Conservation (phyloP, 2,113 vertebrate genomes). For the Alouatta palliata region DNA sequence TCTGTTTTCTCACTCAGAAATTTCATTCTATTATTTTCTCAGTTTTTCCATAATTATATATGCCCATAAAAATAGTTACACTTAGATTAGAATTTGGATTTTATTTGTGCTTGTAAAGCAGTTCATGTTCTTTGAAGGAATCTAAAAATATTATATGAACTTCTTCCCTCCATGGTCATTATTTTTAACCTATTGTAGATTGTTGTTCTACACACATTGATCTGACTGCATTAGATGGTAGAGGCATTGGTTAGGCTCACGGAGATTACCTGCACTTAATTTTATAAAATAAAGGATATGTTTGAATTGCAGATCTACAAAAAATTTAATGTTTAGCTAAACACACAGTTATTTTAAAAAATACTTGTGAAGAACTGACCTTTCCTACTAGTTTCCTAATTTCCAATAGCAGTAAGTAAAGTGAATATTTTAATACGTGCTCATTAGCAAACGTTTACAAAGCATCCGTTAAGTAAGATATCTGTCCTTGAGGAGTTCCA, state of each 20-base stretch:
- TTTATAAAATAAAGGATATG: neutral
- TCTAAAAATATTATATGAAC: conserved; percentile 11
- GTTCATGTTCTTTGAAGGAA: neutral
- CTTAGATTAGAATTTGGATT: neutral
- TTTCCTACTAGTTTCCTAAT: neutral
- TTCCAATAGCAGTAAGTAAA: neutral
- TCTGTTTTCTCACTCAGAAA: neutral
- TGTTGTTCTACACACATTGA: neutral
- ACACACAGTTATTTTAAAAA: neutral
- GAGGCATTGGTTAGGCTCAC: neutral
- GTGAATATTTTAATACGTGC: neutral
- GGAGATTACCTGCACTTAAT: neutral
- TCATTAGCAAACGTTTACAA: neutral
- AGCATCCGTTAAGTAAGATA: neutral
- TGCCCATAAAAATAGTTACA: neutral
- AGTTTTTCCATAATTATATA: conserved; percentile 1
- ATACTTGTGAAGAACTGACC: neutral
- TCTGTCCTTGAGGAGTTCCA: neutral
- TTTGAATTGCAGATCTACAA: neutral
- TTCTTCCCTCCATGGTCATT: neutral
- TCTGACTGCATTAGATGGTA: neutral
- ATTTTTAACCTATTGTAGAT: conserved; percentile 22
- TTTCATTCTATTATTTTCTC: neutral
- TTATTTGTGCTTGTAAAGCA: conserved; percentile 32
- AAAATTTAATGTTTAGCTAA: neutral